Base-by-base conservation (phyloP, 2,888 invertebrate species). In the Synergus umbraculus region DNA sequence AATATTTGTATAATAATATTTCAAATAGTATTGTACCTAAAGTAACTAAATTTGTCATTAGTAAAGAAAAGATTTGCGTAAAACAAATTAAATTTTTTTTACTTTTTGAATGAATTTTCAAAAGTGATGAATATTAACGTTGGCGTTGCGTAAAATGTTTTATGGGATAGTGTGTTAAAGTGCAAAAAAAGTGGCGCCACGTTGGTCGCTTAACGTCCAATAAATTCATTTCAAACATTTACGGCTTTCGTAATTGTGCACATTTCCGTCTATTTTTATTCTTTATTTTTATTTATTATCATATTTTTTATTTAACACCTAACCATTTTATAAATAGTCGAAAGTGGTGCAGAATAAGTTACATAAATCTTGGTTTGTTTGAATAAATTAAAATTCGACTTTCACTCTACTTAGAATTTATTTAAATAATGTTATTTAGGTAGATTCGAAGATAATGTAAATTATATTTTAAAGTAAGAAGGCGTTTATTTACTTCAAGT, bases 271-370 rank as follows among this genome's bases (percentile, higher is more conserved):
- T 46, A 3, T 67, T 7, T 29, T 44, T n/a, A 5, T 7, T 18
- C 22, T 22, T 22, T 22, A 22, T 22, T 22, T 22, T 22, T 22
- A 22, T 22, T 22, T 22, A 22, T 22, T 22, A 22, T 22, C 22
- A 22, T 22, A 22, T 22, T 22, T 22, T 22, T 22, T 69, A 29
- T 49, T 49, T n/a, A 46, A 44, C 69, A 46, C 69, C 18, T 69
- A 15, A 10, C 15, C 46, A 69, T 69, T 69, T 69, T 69, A 49
- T 49, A 69, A 49, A 69, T 49, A 46, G 22, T 69, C 29, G 46
- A 69, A 69, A 49, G 69, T 69, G 22, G 69, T 49, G 69, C 69
- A 69, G 46, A 49, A 69, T 29, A 69, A 29, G 69, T 69, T 69
- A 49, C 46, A 29, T 49, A 69, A 69, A 49, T 69, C 22, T 46